Conservation (phyloP, 1,140 invertebrate species). For the Cyphomyrmex costatus region DNA sequence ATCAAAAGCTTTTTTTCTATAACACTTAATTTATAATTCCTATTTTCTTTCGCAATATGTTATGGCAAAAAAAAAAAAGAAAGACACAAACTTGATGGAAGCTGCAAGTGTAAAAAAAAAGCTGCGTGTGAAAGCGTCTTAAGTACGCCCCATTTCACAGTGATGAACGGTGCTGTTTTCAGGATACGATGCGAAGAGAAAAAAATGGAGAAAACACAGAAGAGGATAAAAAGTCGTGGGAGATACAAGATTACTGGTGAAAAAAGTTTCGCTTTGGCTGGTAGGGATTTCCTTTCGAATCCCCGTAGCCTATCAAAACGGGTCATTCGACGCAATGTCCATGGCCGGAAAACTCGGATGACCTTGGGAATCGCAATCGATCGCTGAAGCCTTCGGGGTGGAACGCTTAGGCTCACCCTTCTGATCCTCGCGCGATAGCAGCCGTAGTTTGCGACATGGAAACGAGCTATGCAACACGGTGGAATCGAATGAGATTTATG, state of each 20-base stretch:
- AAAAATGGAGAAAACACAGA: constrained; percentile 46
- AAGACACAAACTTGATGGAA: constrained; percentile 45
- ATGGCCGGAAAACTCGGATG: constrained; percentile 78
- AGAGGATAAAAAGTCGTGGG: constrained; percentile 66
- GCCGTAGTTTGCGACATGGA: constrained; percentile 49
- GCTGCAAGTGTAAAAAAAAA: constrained; percentile 21
- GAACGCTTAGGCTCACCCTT: constrained; percentile 65
- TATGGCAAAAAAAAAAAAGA: not conserved
- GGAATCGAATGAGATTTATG: constrained; percentile 40
- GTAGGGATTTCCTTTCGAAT: constrained; percentile 71
- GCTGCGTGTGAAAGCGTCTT: constrained; percentile 67
- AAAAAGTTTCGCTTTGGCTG: constrained; percentile 71
- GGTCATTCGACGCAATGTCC: constrained; percentile 75
- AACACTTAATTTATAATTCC: not conserved
- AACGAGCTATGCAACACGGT: constrained; percentile 48
- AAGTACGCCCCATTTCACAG: constrained; percentile 76
- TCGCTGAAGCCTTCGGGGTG: constrained; percentile 65
- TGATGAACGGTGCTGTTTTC: constrained; percentile 73
- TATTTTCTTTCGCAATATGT: not conserved
- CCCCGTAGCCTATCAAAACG: constrained; percentile 73
- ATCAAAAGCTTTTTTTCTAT: constrained; percentile 14
- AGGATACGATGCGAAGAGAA: constrained; percentile 59
- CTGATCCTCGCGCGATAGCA: constrained; percentile 65
- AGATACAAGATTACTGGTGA: constrained; percentile 78
- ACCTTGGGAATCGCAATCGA: constrained; percentile 79